Evolutionary conservation across 2,888 invertebrate genomes (phyloP), one percentile per base, ranked within the genome.

Genomic region (Octodonta nipae): DNA sequence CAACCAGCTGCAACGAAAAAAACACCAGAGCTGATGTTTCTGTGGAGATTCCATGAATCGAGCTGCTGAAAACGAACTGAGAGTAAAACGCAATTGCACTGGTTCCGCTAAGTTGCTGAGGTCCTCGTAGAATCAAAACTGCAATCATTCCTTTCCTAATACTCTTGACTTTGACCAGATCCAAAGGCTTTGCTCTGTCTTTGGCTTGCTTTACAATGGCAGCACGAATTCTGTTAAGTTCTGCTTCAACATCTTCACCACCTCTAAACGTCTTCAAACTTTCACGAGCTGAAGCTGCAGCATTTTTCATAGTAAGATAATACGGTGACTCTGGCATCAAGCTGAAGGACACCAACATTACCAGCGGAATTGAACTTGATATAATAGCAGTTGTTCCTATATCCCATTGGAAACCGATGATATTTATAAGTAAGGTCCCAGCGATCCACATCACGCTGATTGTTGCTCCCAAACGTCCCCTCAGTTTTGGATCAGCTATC

Each of bases 251-350:
- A 8, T 37, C 38, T n/a, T 33, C 26, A n/a, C 22, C 44, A 11
- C 78, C 77, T 47, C 79, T 59, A 39, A 78, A 68, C 60, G 71
- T 73, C 11, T 64, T 56, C 33, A 82, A 50, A 1, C 78, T 68
- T 13, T 66, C 61, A 38, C 69, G 63, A 1, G 81, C 80, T 45
- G 73, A 73, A 16, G 61, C 55, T 22, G 54, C 56, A 44, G 70
- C 66, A 4, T 67, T 68, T 46, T 70, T 70, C 5, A 67, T 65
- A 50, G 70, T 59, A 16, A 75, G 57, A 51, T 71, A 73, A 3
- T 73, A 65, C 0, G 83, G 81, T 1, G 78, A 77, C 55, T 84
- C 83, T 0, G 82, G 82, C 36, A 82, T 65, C 22, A n/a, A 22
- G n/a, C n/a, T n/a, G n/a, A n/a, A n/a, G n/a, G n/a, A n/a, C n/a